Base-by-base conservation (phyloP, 2,797 vertebrate genomes). In the Toxotes lorentzi region DNA sequence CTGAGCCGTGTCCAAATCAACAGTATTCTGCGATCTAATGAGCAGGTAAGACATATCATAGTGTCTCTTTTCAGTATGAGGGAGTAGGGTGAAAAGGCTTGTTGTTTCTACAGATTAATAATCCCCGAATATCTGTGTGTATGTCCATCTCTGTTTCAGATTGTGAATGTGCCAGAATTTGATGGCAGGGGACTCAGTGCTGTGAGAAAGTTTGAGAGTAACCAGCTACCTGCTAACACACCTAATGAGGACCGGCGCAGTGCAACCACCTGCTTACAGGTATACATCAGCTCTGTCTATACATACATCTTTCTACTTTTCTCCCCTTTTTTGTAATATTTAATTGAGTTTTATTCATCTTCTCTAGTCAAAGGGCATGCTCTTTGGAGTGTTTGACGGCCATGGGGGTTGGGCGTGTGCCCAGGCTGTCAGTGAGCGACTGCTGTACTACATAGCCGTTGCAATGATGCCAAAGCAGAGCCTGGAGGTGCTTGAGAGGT, bases 321-420 rank as follows among this genome's bases (percentile, higher is more conserved):
- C 24, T 2, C 14, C 4, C 1, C 2, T 17, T 62, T 7, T 0
- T 41, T 43, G 7, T 38, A 27, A 45, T 58, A 32, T 23, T 3
- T 0, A 32, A 32, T 21, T 0, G 0, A n/a, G 3, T 50, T 51
- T 17, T 41, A 2, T 48, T 9, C 32, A 0, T 41, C 23, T 43
- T 69, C 9, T 63, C 8, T 54, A 97, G 94, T 96, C 96, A 14
- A 96, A 92, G 1, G 97, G 98, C 27, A 96, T 98, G 94, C 93
- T 99, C 88, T 99, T 99, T 30, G 98, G 97, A 0, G 89, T 99
- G 76, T 99, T 98, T 0, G 98, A 99, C 0, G 98, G 98, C 7
- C 98, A 99, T 0, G 97, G 97, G 0, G 98, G 98, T 11, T 95
- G 96, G 7, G 96, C 97, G 0, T 99, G 98, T 34, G 98, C 98